Evolutionary conservation across 64 coral and sea anemone genomes (phyloP).

Genomic region (Cladopsammia gracilis): DNA sequence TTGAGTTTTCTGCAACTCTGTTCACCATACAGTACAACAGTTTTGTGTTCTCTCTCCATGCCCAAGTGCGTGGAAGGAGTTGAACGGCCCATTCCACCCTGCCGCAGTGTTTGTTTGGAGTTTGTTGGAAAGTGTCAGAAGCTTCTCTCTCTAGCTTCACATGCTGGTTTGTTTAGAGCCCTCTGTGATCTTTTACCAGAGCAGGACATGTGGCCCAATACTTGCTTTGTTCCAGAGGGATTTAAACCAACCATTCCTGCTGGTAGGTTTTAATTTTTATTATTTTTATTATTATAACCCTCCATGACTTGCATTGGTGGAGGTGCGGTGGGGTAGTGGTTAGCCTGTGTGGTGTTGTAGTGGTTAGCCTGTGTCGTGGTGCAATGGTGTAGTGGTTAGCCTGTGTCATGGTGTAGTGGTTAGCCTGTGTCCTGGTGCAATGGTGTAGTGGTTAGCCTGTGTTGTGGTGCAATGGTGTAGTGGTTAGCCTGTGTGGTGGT

Average conservation of each 20-base stretch:
- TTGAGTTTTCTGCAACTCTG: constrained; percentile 1
- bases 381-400: too few relatives aligned
- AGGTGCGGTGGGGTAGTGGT: too few relatives aligned
- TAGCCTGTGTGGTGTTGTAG: too few relatives aligned
- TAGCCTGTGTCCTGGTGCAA: too few relatives aligned
- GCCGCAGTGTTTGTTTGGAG: constrained; percentile 59
- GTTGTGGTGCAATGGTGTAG: too few relatives aligned
- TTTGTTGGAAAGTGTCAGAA: constrained; percentile 39
- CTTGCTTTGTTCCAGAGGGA: constrained; percentile 39
- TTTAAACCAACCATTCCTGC: constrained; percentile 30
- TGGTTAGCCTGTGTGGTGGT: too few relatives aligned
- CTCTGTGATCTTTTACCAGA: constrained; percentile 62
- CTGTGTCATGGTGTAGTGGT: too few relatives aligned
- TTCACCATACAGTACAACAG: constrained; percentile 12
- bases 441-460: too few relatives aligned
- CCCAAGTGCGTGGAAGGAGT: constrained; percentile 53
- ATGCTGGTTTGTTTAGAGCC: constrained; percentile 48
- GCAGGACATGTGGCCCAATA: not conserved
- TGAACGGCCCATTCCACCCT: constrained; percentile 28
- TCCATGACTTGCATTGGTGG: too few relatives aligned
- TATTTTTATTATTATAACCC: too few relatives aligned
- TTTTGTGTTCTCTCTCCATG: constrained; percentile 49
- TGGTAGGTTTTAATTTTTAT: not conserved
- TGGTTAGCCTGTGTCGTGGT: too few relatives aligned
- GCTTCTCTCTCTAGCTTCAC: not conserved